These are phyloP conservation scores for Pteronotus mesoamericanus DNA, from an alignment of 2,797 vertebrate species.

Conservation along the genomic window DNA sequence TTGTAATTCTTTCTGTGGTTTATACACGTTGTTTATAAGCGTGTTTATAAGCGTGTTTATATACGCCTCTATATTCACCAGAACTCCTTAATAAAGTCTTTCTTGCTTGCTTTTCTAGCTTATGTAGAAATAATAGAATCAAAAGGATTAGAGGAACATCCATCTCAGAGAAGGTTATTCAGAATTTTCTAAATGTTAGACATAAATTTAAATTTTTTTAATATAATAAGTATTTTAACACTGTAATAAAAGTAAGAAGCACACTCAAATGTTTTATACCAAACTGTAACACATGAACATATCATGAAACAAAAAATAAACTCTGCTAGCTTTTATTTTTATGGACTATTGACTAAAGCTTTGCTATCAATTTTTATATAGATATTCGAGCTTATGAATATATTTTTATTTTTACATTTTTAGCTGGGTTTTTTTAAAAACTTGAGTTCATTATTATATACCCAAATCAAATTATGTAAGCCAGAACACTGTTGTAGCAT, in stretches of 20 bases:
- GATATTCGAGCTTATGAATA: not conserved
- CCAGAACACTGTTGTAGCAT: not conserved
- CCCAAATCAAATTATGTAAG: not conserved
- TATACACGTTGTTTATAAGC: too few species aligned
- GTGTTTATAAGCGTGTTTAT: not conserved
- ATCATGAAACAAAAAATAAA: constrained; percentile 18
- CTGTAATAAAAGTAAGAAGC: not conserved
- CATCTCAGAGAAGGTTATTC: not conserved
- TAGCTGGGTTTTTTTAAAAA: not conserved
- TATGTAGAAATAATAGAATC: not conserved
- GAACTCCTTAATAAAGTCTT: constrained; percentile 17
- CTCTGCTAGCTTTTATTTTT: not conserved
- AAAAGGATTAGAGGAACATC: not conserved
- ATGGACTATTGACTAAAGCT: not conserved
- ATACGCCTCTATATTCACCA: not conserved
- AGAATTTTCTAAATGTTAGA: not conserved
- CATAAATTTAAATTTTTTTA: constrained; percentile 5
- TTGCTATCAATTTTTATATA: not conserved
- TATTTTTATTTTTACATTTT: constrained; percentile 30
- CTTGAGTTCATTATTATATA: not conserved
- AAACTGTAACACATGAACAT: not conserved
- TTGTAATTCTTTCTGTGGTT: not conserved
- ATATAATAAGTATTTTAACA: constrained; percentile 29
- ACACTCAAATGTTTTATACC: not conserved
- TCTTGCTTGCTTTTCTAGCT: constrained; percentile 23